Percentiles rank a stretch among this genome's conserved stretches.
phyloP scores from a whole-genome alignment of 2,888 invertebrate genomes.

The Dorcus parallelipipedus region DNA sequence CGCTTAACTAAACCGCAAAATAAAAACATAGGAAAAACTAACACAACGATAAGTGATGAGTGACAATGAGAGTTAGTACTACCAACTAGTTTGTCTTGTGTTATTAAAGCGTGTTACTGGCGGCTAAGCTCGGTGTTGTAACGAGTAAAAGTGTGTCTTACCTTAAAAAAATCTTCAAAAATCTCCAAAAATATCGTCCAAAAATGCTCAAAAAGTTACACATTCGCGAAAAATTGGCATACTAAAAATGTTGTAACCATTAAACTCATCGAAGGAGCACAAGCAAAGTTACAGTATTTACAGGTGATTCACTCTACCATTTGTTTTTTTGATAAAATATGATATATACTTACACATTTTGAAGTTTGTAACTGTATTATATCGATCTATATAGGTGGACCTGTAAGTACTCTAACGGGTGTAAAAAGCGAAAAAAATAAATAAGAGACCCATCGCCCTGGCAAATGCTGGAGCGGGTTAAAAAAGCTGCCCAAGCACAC shows the following conservation, averaged over 20 bases:
- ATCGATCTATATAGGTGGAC: background rate
- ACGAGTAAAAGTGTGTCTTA: constrained; percentile 10
- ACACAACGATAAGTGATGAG: too few relatives aligned
- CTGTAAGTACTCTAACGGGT: constrained; percentile 10
- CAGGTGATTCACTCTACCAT: background rate
- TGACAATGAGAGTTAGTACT: too few relatives aligned
- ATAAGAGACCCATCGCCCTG: constrained; percentile 59
- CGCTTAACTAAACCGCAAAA: too few relatives aligned
- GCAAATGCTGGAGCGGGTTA: constrained; percentile 61
- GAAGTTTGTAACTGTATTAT: background rate
- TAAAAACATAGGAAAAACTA: too few relatives aligned
- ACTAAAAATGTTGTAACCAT: constrained; percentile 6
- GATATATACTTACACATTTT: background rate
- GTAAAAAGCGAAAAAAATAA: constrained; percentile 37
- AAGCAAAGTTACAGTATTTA: constrained; percentile 8
- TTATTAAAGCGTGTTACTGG: background rate
- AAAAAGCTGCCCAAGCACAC: constrained; percentile 22
- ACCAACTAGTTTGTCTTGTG: too few relatives aligned
- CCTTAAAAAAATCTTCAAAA: constrained; percentile 16
- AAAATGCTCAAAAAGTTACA: background rate
- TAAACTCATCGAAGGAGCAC: background rate
- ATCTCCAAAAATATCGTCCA: constrained; percentile 2
- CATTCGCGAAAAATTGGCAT: constrained; percentile 5
- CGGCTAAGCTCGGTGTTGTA: constrained; percentile 15
- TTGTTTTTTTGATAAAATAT: background rate